These are phyloP conservation scores for Chloroclystis v-ata DNA, from an alignment of 2,888 invertebrate species.

Conservation along the genomic window DNA sequence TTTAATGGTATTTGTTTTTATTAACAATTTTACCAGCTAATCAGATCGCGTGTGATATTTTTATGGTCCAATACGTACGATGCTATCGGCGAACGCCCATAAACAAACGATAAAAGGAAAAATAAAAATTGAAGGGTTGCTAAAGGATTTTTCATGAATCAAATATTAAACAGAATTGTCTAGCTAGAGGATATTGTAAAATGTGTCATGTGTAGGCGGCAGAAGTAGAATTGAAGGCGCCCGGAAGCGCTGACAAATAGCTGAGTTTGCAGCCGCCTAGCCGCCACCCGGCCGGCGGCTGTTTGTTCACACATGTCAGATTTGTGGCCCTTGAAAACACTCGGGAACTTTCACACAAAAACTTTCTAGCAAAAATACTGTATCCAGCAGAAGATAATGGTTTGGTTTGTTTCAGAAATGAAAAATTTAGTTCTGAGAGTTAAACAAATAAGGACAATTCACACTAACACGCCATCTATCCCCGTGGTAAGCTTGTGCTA, in stretches of 20 bases:
- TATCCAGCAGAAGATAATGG: too few relatives aligned
- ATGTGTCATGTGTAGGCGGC: constrained; percentile 37
- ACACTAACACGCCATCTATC: too few relatives aligned
- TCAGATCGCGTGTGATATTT: constrained; percentile 1
- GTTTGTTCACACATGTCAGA: constrained; percentile 35
- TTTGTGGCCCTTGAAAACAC: constrained; percentile 20
- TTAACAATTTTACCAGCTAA: background rate
- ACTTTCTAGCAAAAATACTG: background rate
- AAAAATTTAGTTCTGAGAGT: constrained; percentile 9
- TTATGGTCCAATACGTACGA: background rate
- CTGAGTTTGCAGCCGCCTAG: constrained; percentile 39
- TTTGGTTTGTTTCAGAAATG: background rate
- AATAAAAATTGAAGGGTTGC: background rate
- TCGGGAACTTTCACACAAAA: constrained; percentile 13
- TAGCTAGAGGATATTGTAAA: constrained; percentile 23
- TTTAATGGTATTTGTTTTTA: too few relatives aligned
- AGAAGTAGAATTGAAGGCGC: constrained; percentile 30
- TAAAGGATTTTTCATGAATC: background rate
- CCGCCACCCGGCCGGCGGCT: constrained; percentile 12
- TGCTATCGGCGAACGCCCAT: background rate
- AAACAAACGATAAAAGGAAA: background rate
- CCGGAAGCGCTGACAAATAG: constrained; percentile 58
- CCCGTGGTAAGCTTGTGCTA: too few relatives aligned
- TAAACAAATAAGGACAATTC: too few relatives aligned
- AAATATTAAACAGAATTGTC: background rate